Base-by-base conservation (phyloP, 1,140 invertebrate genomes). In the Drosophila bifasciata region DNA sequence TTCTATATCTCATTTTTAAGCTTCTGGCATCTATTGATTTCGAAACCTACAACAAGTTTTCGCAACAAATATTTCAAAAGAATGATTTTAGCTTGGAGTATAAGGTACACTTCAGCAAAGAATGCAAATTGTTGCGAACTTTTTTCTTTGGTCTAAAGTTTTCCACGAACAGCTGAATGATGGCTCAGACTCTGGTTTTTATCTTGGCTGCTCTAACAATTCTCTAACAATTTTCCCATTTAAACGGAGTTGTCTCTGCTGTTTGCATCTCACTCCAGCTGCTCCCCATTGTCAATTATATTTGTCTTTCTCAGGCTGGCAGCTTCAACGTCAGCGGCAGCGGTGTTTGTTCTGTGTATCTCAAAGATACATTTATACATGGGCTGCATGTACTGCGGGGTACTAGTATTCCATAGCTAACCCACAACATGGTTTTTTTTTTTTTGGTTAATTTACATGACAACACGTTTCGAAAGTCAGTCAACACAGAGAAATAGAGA, bases 401-500 rank as follows among this genome's bases (percentile, higher is more conserved):
- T 40, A 21, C 39, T 40, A 6, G 57, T 75, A 48, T 68, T 68
- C 63, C 72, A 45, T 72, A 64, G 50, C 71, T 62, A 84, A 44
- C 74, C 81, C 51, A 58, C 58, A 73, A 72, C 76, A 72, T 64
- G 68, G 72, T 68, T 63, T 66, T 51, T 32, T 66, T 23, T 19
- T 21, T 50, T 77, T 84, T 48, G 74, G 77, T 88, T 86, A 86
- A 86, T 86, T 86, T 86, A 86, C 81, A 86, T 86, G 81, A 88
- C 81, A 86, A 88, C 81, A 86, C 83, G 78, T 86, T 86, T 86
- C 73, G 74, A 88, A 86, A 86, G 81, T 86, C 81, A 86, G 81
- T 85, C 77, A 78, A 61, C 72, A 68, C 50, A 45, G 64, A 44
- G 36, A 53, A 49, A 9, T 52, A 55, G 13, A 36, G 39, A 58